Conservation (phyloP, 2,888 invertebrate species). For the Orthonevra nobilis region DNA sequence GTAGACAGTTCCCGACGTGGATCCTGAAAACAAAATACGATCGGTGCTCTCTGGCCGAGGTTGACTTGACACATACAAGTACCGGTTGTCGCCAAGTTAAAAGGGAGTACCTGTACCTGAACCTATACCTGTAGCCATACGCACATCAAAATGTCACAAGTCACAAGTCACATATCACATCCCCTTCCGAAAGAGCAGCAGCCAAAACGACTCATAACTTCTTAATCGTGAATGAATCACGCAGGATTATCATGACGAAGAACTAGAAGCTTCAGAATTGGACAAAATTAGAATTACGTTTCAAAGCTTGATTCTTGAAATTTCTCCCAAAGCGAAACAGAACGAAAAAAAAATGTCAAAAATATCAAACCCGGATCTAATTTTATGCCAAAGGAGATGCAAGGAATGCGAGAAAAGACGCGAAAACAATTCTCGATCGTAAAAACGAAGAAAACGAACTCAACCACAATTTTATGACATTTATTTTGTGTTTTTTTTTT, state of each 20-base stretch:
- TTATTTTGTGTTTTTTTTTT: conserved; percentile 20
- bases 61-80: conserved; percentile 60
- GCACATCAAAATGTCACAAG: too few species aligned
- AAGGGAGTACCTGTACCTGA: conserved; percentile 54
- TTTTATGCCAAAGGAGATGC: conserved; percentile 41
- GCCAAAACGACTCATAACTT: not conserved
- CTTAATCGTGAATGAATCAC: conserved; percentile 37
- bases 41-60: conserved; percentile 28
- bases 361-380: conserved; percentile 63
- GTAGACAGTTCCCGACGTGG: conserved; percentile 63
- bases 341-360: too few species aligned
- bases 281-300: too few species aligned
- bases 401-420: conserved; percentile 45
- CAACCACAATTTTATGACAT: conserved; percentile 52
- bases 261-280: too few species aligned
- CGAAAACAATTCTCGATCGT: conserved; percentile 47
- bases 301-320: not conserved
- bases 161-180: too few species aligned
- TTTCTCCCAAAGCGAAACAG: too few species aligned
- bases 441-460: conserved; percentile 28
- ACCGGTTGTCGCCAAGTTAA: conserved; percentile 65
- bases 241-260: not conserved
- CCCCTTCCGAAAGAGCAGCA: conserved; percentile 15
- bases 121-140: too few species aligned
- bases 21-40: conserved; percentile 67